phyloP scores from a whole-genome alignment of 2,797 vertebrate species.

The Gallinago stenura region DNA sequence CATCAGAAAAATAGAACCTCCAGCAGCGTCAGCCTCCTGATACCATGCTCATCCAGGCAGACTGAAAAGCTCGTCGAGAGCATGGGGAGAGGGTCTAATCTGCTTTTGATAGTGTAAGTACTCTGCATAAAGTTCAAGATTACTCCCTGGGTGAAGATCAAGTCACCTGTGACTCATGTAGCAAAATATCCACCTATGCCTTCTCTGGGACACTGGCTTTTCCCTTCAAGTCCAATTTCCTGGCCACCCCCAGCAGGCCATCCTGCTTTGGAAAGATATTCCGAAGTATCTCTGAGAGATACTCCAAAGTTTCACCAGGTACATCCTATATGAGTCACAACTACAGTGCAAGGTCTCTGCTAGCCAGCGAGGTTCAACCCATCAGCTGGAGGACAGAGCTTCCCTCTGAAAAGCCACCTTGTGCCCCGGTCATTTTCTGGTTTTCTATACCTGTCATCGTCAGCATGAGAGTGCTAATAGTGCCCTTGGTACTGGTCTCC shows the following conservation, averaged over 20 bases:
- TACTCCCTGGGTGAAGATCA: neutral
- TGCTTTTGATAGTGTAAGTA: neutral
- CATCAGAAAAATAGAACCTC: conserved; percentile 21
- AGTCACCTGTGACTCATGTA: neutral
- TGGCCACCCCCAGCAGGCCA: neutral
- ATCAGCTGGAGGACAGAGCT: neutral
- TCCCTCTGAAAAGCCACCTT: neutral
- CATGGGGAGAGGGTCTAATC: neutral
- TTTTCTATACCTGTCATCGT: neutral
- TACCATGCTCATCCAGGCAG: neutral
- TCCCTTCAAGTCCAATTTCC: neutral
- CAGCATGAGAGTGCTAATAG: neutral
- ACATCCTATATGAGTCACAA: neutral
- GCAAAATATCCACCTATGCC: neutral
- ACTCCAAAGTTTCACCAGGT: neutral
- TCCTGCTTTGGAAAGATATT: neutral
- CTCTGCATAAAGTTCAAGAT: neutral
- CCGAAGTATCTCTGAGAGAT: neutral
- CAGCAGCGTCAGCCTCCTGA: neutral
- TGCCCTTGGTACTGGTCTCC: neutral
- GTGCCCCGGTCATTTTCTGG: neutral
- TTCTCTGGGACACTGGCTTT: neutral
- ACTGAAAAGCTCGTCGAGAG: neutral
- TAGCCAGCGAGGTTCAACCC: neutral
- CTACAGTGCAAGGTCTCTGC: neutral